These are phyloP conservation scores for Tipula helvola DNA, from an alignment of 2,888 invertebrate species.

Conservation along the genomic window DNA sequence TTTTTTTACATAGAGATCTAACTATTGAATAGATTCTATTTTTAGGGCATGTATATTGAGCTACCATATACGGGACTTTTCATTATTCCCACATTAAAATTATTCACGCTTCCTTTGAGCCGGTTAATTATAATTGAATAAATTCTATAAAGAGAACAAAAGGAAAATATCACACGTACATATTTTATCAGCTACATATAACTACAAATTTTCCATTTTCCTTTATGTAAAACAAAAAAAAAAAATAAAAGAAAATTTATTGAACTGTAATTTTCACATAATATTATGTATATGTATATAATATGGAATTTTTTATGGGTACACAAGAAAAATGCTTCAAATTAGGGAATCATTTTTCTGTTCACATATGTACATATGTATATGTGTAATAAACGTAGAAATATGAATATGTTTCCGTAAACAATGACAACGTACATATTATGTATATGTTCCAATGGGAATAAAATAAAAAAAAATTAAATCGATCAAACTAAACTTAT, in stretches of 20 bases:
- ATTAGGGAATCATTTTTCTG: background rate
- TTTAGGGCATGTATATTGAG: background rate
- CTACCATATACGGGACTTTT: background rate
- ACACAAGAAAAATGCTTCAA: background rate
- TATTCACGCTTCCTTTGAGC: background rate
- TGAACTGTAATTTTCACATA: background rate
- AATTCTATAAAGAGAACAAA: background rate
- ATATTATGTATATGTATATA: background rate
- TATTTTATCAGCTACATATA: background rate
- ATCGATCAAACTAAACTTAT: no score
- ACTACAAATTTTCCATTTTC: background rate
- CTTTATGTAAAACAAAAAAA: background rate
- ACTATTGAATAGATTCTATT: background rate
- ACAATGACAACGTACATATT: no score
- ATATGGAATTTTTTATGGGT: background rate
- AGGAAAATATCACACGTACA: background rate
- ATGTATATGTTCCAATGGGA: no score
- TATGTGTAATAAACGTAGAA: no score
- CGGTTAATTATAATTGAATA: background rate
- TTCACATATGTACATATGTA: background rate
- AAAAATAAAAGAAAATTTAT: background rate
- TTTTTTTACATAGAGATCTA: background rate
- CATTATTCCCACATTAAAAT: background rate
- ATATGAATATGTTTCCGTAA: no score
- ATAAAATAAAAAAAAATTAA: no score